Evolutionary conservation across 1,140 invertebrate species (phyloP), one percentile per base, ranked within the genome.

Genomic region (Apis cerana): DNA sequence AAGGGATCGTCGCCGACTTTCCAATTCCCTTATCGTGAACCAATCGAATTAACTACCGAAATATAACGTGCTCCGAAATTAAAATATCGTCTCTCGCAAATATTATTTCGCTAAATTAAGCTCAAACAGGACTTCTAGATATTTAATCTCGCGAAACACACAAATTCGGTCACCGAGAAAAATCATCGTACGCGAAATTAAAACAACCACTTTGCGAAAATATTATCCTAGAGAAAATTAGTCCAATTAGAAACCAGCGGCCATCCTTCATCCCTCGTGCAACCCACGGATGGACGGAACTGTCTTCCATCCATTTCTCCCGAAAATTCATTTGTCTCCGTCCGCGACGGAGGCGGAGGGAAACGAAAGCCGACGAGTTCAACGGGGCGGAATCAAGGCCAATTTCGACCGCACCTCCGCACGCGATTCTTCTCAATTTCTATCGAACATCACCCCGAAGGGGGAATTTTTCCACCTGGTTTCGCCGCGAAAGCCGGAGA

Each of bases 331-430:
- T 85, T 82, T 75, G 67, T 88, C 81, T 88, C 65, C 23, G 33
- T 68, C 27, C 8, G 13, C 21, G 23, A 23, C 0, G 71, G 19
- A 48, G 21, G 17, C 12, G 58, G 59, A 58, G 82, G 77, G 67
- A 87, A 83, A 79, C 64, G 64, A 71, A 70, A 71, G 54, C 61
- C 65, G 75, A 65, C 43, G 54, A 75, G 65, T 61, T 84, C 61
- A 85, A 88, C 78, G 56, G 82, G 48, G 59, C 27, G 70, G 78
- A 87, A 88, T 87, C 77, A 19, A 27, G 59, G 85, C 74, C 85
- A 88, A 88, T 88, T 67, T 56, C 54, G 27, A 64, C 15, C 23
- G 15, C 27, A 27, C 27, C 27, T 27, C 27, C n/a, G n/a, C 33
- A 33, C 12, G 59, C 54, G 78, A 79, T 82, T 85, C 61, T 52